Percentiles rank a stretch among this genome's conserved stretches.
phyloP scores from a whole-genome alignment of 2,888 invertebrate genomes.

The Malthinus flaveolus region DNA sequence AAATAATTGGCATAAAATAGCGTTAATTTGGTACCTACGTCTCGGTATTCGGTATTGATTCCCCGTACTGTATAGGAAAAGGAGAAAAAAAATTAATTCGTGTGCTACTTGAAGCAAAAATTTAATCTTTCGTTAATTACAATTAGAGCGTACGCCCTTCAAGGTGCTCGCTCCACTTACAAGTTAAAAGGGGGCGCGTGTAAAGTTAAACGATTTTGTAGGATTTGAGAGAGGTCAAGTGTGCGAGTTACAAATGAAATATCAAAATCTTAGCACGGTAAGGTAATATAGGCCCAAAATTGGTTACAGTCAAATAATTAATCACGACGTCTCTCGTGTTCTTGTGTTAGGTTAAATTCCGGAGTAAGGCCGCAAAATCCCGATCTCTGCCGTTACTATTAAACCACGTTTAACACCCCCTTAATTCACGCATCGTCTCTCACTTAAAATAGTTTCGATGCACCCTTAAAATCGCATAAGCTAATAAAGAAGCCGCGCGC shows the following conservation, averaged over 20 bases:
- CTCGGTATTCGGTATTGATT: no score
- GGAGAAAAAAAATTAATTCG: no score
- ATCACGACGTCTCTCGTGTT: constrained; percentile 20
- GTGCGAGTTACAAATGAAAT: constrained; percentile 10
- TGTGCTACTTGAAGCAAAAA: no score
- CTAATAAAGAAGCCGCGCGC: not conserved
- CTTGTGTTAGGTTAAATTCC: constrained; percentile 18
- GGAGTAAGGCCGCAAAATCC: constrained; percentile 9
- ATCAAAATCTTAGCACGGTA: constrained; percentile 10
- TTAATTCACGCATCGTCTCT: constrained; percentile 13
- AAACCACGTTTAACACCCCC: constrained; percentile 16
- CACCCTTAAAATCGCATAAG: not conserved
- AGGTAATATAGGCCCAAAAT: constrained; percentile 16
- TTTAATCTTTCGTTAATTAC: no score
- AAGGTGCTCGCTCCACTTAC: no score
- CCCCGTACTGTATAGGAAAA: no score
- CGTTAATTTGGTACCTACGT: no score
- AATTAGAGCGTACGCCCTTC: no score
- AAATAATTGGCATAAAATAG: no score
- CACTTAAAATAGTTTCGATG: constrained; percentile 6
- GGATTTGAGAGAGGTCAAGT: constrained; percentile 9
- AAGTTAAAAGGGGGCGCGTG: no score
- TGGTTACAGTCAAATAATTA: constrained; percentile 19
- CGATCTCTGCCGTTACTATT: constrained; percentile 3
- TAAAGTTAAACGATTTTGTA: constrained; percentile 15